Evolutionary conservation across 1,140 invertebrate species (phyloP), one percentile per base, ranked within the genome.

Genomic region (Teleogryllus occipitalis): DNA sequence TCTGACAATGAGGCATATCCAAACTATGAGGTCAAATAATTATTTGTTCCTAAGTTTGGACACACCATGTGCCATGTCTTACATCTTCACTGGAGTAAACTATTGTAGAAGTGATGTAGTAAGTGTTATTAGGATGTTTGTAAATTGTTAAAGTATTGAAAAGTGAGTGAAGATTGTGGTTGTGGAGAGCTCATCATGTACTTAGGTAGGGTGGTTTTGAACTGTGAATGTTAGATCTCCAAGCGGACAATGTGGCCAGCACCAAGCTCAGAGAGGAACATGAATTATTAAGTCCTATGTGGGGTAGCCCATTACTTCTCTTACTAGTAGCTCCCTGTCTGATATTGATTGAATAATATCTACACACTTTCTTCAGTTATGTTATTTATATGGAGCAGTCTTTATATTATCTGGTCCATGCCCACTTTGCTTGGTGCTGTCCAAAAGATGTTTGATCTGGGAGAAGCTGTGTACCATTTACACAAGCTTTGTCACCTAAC

Each of bases 101-200:
- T 65, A 65, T 65, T 65, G 54, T 65, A 65, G 54, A 65, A 65
- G 54, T 39, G 54, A 65, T 65, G 54, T 65, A 65, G 54, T 65
- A 18, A 65, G 18, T 65, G 54, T 10, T 65, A 65, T 65, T 65
- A 65, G 54, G 7, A 65, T 14, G 54, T 65, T 65, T 65, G 54
- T 65, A 65, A 65, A 18, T 65, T 65, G 54, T 65, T 65, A 7
- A 14, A 18, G 54, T 18, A 65, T 65, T 39, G 54, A 14, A 7
- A 65, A 65, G 10, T 18, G 54, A 65, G 54, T 18, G 18, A 1
- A 0, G 7, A 65, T 65, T 14, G 18, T 65, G 54, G 10, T 18
- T 14, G 54, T 14, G 18, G 54, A 14, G 18, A 14, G 18, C 54
- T 14, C 18, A 18, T 65, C 54, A 18, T 65, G 54, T 18, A 65